Percentiles rank a stretch among this genome's conserved stretches.
phyloP scores from a whole-genome alignment of 2,113 vertebrate genomes.

The Falco punctatus region DNA sequence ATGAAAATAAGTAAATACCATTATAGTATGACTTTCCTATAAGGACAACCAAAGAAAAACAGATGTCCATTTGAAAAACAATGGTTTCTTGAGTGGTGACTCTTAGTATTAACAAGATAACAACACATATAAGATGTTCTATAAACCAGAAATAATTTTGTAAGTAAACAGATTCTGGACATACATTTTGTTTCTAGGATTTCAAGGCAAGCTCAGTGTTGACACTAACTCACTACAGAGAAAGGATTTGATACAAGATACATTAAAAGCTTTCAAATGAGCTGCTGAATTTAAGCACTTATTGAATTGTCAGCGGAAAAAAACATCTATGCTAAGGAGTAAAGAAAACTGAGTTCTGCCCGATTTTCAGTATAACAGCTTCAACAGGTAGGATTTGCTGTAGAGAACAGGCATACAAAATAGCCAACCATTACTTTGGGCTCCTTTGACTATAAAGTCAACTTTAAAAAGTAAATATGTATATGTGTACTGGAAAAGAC shows the following conservation, averaged over 20 bases:
- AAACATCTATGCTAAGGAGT: neutral
- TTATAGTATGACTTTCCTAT: rapidly evolving
- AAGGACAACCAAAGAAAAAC: neutral
- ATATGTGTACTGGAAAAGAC: neutral
- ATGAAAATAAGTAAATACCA: neutral
- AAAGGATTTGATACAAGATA: neutral
- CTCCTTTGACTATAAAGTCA: neutral
- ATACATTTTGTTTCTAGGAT: neutral
- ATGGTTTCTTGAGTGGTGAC: rapidly evolving
- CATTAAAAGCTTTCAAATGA: neutral
- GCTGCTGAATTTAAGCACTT: neutral
- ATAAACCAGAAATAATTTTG: neutral
- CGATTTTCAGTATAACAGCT: neutral
- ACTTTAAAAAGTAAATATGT: neutral
- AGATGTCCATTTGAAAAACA: neutral
- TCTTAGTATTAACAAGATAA: neutral
- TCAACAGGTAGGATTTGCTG: neutral
- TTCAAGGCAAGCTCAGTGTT: neutral
- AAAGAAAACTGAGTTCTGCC: neutral
- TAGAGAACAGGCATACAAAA: neutral
- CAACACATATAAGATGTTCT: neutral
- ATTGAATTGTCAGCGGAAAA: neutral
- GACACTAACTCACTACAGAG: neutral
- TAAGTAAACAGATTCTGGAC: neutral
- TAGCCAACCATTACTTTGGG: neutral